Conservation (phyloP, 1,140 invertebrate species). For the Augochlora pura region DNA sequence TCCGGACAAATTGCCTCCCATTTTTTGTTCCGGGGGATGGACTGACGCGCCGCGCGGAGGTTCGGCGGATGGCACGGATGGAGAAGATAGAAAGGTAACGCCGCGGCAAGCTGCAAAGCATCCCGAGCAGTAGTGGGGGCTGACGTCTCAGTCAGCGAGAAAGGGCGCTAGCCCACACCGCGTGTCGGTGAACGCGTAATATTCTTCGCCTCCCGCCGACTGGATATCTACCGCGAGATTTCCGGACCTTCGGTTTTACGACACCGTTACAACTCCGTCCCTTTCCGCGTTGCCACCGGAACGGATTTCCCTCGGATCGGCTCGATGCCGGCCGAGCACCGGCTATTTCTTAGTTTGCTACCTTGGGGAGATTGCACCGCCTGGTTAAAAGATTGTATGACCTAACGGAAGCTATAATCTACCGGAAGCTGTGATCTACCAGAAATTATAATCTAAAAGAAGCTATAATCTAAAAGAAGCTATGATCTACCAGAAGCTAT, state of each 20-base stretch:
- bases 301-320: not conserved
- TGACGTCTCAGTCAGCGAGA: constrained; percentile 73
- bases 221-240: constrained; percentile 59
- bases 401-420: no score
- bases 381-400: no score
- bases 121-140: constrained; percentile 61
- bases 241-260: constrained; percentile 50
- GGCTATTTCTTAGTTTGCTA: no score
- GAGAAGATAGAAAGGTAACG: constrained; percentile 62
- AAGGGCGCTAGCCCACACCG: constrained; percentile 35
- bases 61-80: constrained; percentile 61
- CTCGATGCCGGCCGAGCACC: not conserved
- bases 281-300: not conserved
- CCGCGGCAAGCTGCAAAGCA: constrained; percentile 43
- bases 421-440: no score
- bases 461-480: no score
- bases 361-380: no score
- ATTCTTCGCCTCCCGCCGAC: constrained; percentile 23
- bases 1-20: constrained; percentile 74
- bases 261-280: not conserved
- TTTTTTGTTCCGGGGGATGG: constrained; percentile 49
- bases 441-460: no score
- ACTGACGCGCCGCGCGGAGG: constrained; percentile 32
- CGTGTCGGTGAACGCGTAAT: constrained; percentile 19
- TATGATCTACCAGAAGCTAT: no score